Percentiles rank a stretch among this genome's conserved stretches.
phyloP scores from a whole-genome alignment of 2,888 invertebrate species.

The Masnerella sp. region DNA sequence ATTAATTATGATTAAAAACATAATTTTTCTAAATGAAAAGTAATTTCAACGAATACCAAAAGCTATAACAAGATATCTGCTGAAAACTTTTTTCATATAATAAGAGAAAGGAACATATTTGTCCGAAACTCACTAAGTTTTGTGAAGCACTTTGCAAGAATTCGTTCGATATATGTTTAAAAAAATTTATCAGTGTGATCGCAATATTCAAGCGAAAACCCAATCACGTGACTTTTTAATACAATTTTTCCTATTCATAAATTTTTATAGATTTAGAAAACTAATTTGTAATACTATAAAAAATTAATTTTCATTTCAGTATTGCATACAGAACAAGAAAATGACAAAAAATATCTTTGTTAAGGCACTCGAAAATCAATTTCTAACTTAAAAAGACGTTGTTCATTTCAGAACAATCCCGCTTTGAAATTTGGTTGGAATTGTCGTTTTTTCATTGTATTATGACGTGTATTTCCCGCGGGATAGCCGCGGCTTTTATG shows the following conservation, averaged over 20 bases:
- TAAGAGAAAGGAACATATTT: conserved; percentile 26
- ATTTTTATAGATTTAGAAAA: no score
- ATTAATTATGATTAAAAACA: no score
- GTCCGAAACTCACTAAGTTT: conserved; percentile 25
- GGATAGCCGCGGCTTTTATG: conserved; percentile 65
- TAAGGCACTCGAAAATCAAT: no score
- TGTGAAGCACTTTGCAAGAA: conserved; percentile 6
- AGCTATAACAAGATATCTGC: conserved; percentile 25
- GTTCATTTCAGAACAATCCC: conserved; percentile 16
- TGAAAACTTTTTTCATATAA: conserved; percentile 38
- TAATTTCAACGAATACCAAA: conserved; percentile 2
- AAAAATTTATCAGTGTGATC: conserved; percentile 6
- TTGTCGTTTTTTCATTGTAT: conserved; percentile 35
- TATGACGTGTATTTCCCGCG: conserved; percentile 69
- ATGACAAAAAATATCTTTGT: no score
- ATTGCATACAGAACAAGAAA: no score
- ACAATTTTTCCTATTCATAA: no score
- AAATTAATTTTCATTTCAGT: no score
- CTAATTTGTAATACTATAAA: no score
- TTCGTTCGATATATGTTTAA: conserved; percentile 5
- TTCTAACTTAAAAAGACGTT: no score
- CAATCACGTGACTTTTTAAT: no score
- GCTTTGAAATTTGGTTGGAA: conserved; percentile 28
- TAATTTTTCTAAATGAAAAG: background rate
- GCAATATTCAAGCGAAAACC: no score